Conservation (phyloP, 2,113 vertebrate species). For the Macroglossus sobrinus region DNA sequence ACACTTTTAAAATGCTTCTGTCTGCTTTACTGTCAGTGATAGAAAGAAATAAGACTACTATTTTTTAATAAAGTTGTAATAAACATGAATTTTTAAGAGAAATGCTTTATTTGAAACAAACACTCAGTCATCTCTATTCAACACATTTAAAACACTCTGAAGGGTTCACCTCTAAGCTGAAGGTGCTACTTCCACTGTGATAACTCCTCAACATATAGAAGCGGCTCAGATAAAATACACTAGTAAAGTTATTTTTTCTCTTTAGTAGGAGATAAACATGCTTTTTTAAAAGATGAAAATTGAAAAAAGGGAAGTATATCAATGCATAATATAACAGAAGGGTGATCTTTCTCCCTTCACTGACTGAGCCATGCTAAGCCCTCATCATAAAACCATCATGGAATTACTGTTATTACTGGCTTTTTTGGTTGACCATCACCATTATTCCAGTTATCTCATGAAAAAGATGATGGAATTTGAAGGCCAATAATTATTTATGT, state of each 20-base stretch:
- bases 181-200: neutral
- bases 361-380: fast-evolving
- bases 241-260: neutral
- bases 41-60: conserved; percentile 21
- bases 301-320: neutral
- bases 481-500: neutral
- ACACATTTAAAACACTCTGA: neutral
- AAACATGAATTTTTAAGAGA: conserved; percentile 39
- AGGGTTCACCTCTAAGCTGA: neutral
- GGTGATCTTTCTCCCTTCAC: fast-evolving
- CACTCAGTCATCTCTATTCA: neutral
- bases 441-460: neutral
- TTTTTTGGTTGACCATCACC: neutral
- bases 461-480: neutral
- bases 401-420: neutral
- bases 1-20: neutral
- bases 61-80: conserved; percentile 43
- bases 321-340: neutral
- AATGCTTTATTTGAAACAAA: conserved; percentile 40
- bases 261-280: neutral
- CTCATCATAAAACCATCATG: neutral
- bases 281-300: neutral
- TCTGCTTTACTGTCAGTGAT: neutral
- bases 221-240: neutral
- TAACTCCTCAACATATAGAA: neutral